Conservation (phyloP, 1,140 invertebrate species). For the Procambarus virginalis region DNA sequence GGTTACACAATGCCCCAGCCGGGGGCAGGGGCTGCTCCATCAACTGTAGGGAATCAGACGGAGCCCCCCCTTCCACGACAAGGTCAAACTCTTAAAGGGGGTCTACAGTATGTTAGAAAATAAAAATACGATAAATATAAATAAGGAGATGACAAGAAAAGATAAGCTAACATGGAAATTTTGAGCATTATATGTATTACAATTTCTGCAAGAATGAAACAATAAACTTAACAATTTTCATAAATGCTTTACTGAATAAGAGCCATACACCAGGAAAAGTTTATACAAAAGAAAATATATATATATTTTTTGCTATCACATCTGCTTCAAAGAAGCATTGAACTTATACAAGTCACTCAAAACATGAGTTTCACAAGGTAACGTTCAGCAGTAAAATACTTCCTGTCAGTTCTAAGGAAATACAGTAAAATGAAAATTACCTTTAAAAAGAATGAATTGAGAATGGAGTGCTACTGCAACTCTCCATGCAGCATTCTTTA, state of each 20-base stretch:
- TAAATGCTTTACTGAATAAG: constrained; percentile 4
- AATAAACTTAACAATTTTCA: background rate
- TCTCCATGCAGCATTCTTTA: background rate
- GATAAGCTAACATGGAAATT: too few relatives aligned
- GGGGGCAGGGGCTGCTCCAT: too few relatives aligned
- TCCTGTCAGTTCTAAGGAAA: background rate
- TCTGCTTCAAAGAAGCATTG: constrained; percentile 2
- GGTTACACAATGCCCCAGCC: too few relatives aligned
- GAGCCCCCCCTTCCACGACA: too few relatives aligned
- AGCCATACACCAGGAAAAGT: constrained; percentile 8
- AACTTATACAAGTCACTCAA: background rate
- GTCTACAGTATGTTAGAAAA: too few relatives aligned
- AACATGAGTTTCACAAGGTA: background rate
- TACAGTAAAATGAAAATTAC: background rate
- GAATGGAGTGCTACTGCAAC: background rate
- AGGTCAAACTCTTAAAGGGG: too few relatives aligned
- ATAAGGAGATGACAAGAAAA: too few relatives aligned
- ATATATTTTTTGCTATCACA: constrained; percentile 12
- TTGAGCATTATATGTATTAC: too few relatives aligned
- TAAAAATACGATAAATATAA: too few relatives aligned
- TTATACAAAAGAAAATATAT: constrained; percentile 20
- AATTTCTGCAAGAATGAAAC: too few relatives aligned
- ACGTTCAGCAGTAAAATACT: constrained; percentile 1
- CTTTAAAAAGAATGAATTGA: background rate
- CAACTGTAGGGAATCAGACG: too few relatives aligned